These are phyloP conservation scores for Pentalonia nigronervosa DNA, from an alignment of 1,140 invertebrate species.

Conservation along the genomic window DNA sequence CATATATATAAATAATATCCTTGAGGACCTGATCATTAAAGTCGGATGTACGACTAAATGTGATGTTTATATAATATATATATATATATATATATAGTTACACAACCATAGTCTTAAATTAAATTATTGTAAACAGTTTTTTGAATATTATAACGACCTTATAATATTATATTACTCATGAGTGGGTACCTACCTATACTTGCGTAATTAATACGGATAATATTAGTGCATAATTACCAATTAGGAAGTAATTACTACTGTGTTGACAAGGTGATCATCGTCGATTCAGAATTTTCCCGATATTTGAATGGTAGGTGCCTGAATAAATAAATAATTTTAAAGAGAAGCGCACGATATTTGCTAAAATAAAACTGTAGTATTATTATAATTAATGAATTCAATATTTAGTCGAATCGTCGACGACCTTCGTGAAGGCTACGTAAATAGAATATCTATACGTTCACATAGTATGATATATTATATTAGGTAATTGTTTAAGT, in stretches of 20 bases:
- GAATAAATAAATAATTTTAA: not conserved
- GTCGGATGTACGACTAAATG: not conserved
- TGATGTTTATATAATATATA: not conserved
- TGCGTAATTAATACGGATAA: not conserved
- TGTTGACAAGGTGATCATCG: not conserved
- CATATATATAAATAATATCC: not conserved
- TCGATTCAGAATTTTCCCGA: not conserved
- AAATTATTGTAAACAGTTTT: not conserved
- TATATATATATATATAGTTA: not conserved
- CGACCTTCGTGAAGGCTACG: not conserved
- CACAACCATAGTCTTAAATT: not conserved
- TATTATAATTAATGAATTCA: not conserved
- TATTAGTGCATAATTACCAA: not conserved
- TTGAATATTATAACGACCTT: not conserved
- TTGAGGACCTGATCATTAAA: not conserved
- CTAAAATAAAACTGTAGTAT: not conserved
- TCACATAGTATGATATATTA: not conserved
- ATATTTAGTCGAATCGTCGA: not conserved
- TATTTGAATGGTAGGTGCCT: not conserved
- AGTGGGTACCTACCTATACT: not conserved
- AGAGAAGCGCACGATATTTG: not conserved
- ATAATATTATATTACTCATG: not conserved
- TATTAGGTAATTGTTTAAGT: not conserved
- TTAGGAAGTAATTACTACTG: not conserved
- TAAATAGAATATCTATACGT: not conserved